A percentile compares a stretch with the other conserved stretches of the same genome.
Conservation (phyloP, 2,113 vertebrate genomes). For the Nanorana parkeri region DNA sequence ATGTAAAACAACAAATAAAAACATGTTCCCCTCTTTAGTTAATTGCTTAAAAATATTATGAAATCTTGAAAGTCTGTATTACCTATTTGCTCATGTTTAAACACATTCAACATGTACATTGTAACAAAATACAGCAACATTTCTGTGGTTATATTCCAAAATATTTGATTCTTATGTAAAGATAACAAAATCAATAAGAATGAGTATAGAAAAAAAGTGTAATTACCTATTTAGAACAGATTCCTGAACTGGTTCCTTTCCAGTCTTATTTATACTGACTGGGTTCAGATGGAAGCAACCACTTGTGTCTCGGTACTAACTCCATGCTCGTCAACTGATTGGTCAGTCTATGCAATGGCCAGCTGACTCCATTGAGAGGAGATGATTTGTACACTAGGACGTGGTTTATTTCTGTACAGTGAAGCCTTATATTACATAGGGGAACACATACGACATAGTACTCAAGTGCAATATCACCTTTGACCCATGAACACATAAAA, state of each 20-base stretch:
- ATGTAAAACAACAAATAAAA: constrained; percentile 40
- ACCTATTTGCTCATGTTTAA: constrained; percentile 72
- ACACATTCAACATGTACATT: constrained; percentile 75
- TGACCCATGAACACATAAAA: constrained; percentile 3
- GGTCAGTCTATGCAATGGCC: too few species aligned
- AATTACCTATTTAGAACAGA: constrained; percentile 55
- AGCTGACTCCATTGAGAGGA: too few species aligned
- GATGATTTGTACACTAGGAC: constrained; percentile 34
- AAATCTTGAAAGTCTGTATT: constrained; percentile 68
- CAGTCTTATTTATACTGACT: too few species aligned
- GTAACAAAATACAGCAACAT: constrained; percentile 81
- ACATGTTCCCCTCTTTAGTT: constrained; percentile 34
- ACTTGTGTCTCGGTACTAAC: too few species aligned
- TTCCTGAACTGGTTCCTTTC: too few species aligned
- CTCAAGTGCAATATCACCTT: constrained; percentile 72
- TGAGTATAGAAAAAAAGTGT: constrained; percentile 80
- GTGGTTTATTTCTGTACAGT: constrained; percentile 81
- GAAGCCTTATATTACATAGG: constrained; percentile 76
- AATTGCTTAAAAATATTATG: constrained; percentile 49
- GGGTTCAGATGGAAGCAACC: too few species aligned
- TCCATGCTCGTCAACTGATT: too few species aligned
- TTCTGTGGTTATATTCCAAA: constrained; percentile 76
- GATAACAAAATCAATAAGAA: constrained; percentile 75
- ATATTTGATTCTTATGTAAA: constrained; percentile 78
- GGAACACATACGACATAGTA: constrained; percentile 65